A percentile compares a stretch with the other conserved stretches of the same genome.
phyloP scores from a whole-genome alignment of 2,797 vertebrate genomes.

The Meda fulgida region DNA sequence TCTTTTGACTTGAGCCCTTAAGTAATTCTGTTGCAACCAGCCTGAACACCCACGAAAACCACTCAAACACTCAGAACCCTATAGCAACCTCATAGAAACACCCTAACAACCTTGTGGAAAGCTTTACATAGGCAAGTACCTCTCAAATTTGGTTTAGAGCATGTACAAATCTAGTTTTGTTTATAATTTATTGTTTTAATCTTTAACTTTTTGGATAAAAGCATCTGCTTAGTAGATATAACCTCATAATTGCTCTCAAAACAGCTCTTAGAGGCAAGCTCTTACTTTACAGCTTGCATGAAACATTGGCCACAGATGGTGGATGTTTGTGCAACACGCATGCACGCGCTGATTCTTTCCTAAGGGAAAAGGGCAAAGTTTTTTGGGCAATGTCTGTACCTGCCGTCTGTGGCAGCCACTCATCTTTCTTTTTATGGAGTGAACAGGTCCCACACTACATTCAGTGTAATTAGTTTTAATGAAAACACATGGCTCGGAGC shows the following conservation, averaged over 20 bases:
- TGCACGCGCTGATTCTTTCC: constrained; percentile 34
- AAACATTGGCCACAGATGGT: constrained; percentile 38
- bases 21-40: neutral
- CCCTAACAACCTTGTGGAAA: neutral
- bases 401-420: constrained; percentile 21
- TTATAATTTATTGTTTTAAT: constrained; percentile 7
- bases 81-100: constrained; percentile 5
- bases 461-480: constrained; percentile 39
- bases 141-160: neutral
- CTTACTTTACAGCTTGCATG: constrained; percentile 17
- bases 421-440: constrained; percentile 12
- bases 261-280: constrained; percentile 6
- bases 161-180: neutral
- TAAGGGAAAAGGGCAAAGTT: constrained; percentile 27
- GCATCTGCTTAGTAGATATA: constrained; percentile 14
- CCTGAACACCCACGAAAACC: neutral
- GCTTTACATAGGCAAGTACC: neutral
- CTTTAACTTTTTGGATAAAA: neutral
- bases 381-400: constrained; percentile 39
- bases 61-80: neutral
- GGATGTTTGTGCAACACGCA: constrained; percentile 41
- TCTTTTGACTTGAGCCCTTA: neutral
- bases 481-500: constrained; percentile 49
- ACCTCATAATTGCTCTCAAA: constrained; percentile 28
- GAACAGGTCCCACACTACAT: constrained; percentile 20